Base-by-base conservation (phyloP, 2,797 vertebrate genomes). In the Tokudaia muenninki region DNA sequence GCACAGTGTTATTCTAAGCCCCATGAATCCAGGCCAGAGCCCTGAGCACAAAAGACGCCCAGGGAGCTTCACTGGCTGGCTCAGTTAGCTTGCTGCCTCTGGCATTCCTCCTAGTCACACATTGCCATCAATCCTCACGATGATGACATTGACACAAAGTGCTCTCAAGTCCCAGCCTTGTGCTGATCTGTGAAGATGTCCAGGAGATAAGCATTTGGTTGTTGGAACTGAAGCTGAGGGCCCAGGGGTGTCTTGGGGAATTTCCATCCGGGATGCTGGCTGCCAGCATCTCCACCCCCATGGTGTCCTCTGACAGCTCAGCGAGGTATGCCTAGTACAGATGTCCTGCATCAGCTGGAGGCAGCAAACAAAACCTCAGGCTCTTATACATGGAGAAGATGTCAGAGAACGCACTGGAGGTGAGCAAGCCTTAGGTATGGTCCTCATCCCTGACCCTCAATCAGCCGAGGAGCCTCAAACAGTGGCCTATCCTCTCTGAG, bases 221-320 rank as follows among this genome's bases (percentile, higher is more conserved):
- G 63, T 92, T 95, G 96, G 93, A 92, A 96, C 92, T 91, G 0
- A 3, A 96, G 93, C 90, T 1, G 1, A 94, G 84, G 95, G 84
- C 94, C 90, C 81, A 94, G 63, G 90, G 93, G 90, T 96, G 81
- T 95, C 87, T 93, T 91, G 93, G 97, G 96, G 94, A 97, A 97
- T 97, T 98, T 97, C 98, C 97, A 97, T 37, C 29, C 2, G 14
- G 94, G 80, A 92, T 0, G 7, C 74, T 59, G 41, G 52, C 67
- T 94, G 90, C 59, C 22, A 12, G 57, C 29, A 55, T 80, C 96
- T 91, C 79, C 17, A 87, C 87, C 81, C 55, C 70, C 24, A 37
- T 0, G 3, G 78, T 50, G 31, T 80, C 84, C 72, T 91, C 94
- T 57, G 94, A 92, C 37, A 47, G 91, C 92, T 83, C 6, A 0